Evolutionary conservation across 2,113 vertebrate genomes (phyloP).

Genomic region (Potamarius usumacintae): DNA sequence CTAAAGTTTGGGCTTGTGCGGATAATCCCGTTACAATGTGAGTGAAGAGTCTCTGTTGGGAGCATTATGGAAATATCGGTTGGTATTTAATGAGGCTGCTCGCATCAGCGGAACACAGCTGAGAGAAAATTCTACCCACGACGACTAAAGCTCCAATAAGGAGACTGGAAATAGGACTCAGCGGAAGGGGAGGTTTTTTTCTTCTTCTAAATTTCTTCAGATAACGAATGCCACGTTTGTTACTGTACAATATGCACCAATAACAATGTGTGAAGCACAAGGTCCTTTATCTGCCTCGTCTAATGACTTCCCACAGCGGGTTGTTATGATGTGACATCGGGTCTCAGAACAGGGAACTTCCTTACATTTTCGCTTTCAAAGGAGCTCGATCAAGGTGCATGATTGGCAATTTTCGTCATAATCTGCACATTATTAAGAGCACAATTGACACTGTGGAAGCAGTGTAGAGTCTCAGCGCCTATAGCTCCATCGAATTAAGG

Average conservation of each 20-base stretch:
- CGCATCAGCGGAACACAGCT: slow-evolving; percentile 87
- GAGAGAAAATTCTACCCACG: slow-evolving; percentile 84
- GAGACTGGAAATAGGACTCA: slow-evolving; percentile 88
- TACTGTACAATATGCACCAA: slow-evolving; percentile 89
- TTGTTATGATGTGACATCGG: slow-evolving; percentile 99
- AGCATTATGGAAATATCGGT: slow-evolving; percentile 93
- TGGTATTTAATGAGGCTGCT: slow-evolving; percentile 94
- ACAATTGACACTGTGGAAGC: slow-evolving; percentile 95
- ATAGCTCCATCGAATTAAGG: slow-evolving; percentile 84
- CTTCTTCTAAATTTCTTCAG: slow-evolving; percentile 76
- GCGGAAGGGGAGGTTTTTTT: slow-evolving; percentile 78
- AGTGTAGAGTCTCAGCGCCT: slow-evolving; percentile 84
- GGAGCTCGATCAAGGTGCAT: slow-evolving; percentile 99
- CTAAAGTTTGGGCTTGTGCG: slow-evolving; percentile 85
- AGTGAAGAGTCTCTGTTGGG: slow-evolving; percentile 87
- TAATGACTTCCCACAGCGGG: slow-evolving; percentile 99
- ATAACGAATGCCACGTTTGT: slow-evolving; percentile 88
- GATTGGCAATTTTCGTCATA: slow-evolving; percentile 99
- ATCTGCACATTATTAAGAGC: slow-evolving; percentile 99
- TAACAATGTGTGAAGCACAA: slow-evolving; percentile 94
- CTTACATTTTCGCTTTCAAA: slow-evolving; percentile 95
- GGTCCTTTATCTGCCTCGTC: slow-evolving; percentile 97
- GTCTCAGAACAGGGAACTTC: slow-evolving; percentile 97
- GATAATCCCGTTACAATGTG: slow-evolving; percentile 89
- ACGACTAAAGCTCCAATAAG: slow-evolving; percentile 85